These are phyloP conservation scores for Rhea americana DNA, from an alignment of 2,113 vertebrate genomes.

Conservation along the genomic window DNA sequence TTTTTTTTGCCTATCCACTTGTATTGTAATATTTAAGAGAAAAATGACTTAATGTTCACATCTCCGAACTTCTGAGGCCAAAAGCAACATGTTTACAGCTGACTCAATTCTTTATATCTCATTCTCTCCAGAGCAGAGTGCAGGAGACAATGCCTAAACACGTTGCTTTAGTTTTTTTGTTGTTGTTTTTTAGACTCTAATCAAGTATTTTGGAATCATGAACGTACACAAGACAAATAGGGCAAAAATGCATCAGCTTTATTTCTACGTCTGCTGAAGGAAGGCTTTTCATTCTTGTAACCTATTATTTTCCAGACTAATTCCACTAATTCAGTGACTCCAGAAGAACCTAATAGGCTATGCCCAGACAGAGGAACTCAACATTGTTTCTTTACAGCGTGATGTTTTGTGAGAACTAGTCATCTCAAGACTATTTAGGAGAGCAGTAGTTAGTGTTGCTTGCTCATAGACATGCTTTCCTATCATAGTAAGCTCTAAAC, in stretches of 20 bases:
- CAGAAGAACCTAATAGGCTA: neutral
- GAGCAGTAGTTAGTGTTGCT: neutral
- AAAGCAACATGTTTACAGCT: neutral
- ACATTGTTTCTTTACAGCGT: neutral
- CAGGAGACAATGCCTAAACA: neutral
- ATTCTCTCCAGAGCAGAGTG: neutral
- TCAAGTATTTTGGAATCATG: neutral
- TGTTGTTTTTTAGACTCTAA: neutral
- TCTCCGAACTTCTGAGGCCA: neutral
- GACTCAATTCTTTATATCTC: neutral
- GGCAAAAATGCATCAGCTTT: neutral
- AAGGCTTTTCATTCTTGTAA: neutral
- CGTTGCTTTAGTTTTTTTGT: rapidly evolving
- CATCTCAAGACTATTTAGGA: neutral
- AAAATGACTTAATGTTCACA: neutral
- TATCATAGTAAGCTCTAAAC: rapidly evolving
- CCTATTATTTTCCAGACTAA: neutral
- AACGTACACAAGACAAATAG: rapidly evolving
- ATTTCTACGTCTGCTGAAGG: neutral
- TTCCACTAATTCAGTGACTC: neutral
- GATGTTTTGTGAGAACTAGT: neutral
- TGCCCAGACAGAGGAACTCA: neutral
- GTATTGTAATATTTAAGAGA: neutral
- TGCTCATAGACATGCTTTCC: neutral
- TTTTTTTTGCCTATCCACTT: neutral